These are phyloP conservation scores for Syrista parreyssii DNA, from an alignment of 2,888 invertebrate species.

Conservation along the genomic window DNA sequence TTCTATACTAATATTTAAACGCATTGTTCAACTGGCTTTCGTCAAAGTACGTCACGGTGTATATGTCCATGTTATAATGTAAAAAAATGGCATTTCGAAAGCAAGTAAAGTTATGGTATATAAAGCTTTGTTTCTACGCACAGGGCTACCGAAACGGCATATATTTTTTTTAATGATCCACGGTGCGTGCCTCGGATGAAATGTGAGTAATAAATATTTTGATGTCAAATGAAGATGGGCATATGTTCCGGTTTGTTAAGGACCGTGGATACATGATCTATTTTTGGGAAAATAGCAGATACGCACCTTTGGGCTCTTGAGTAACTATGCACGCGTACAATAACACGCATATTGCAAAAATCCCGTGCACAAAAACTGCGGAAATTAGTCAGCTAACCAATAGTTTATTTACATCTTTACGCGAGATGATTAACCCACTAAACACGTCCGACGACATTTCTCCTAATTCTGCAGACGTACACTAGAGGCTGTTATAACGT, in stretches of 20 bases:
- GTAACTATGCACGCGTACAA: slow-evolving; percentile 37
- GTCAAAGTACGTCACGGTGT: neutral
- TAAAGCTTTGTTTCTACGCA: neutral
- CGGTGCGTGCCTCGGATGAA: slow-evolving; percentile 24
- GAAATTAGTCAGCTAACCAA: slow-evolving; percentile 51
- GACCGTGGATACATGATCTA: neutral
- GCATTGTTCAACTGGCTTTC: neutral
- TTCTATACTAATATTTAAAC: neutral
- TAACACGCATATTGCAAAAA: slow-evolving; percentile 48
- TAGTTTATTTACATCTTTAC: slow-evolving; percentile 56
- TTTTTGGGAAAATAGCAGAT: slow-evolving; percentile 2
- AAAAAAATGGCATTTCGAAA: neutral
- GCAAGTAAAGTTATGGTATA: neutral
- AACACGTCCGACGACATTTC: slow-evolving; percentile 51
- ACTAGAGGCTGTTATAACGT: neutral
- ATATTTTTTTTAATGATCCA: neutral
- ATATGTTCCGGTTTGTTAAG: neutral
- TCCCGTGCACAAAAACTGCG: slow-evolving; percentile 3
- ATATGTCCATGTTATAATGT: neutral
- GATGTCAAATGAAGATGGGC: neutral
- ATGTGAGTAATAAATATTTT: slow-evolving; percentile 12
- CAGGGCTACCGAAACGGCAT: neutral
- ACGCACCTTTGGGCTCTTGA: slow-evolving; percentile 54
- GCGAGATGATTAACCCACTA: slow-evolving; percentile 38
- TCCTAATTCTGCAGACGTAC: slow-evolving; percentile 30